Percentiles rank a stretch among this genome's conserved stretches.
Conservation (phyloP, 2,113 vertebrate genomes). For the Toxotes chatareus region DNA sequence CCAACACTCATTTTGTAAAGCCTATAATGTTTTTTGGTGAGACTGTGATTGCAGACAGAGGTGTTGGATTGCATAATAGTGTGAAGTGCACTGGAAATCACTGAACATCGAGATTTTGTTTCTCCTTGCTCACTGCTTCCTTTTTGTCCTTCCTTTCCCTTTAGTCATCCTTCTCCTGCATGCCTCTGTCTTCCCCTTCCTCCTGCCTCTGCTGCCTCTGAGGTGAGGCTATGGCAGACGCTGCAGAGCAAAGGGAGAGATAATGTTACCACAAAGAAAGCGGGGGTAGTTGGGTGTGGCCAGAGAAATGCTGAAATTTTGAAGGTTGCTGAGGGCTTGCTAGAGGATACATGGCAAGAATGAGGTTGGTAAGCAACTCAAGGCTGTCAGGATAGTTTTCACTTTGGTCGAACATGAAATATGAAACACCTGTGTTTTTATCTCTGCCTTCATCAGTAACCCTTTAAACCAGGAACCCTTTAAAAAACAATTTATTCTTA, state of each 20-base stretch:
- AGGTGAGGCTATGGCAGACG: slow-evolving; percentile 4
- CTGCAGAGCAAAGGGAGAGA: slow-evolving; percentile 30
- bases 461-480: neutral
- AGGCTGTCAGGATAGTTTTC: neutral
- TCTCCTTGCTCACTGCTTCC: slow-evolving; percentile 27
- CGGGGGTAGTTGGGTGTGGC: slow-evolving; percentile 35
- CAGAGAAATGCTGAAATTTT: neutral
- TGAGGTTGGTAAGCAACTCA: slow-evolving; percentile 2
- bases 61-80: slow-evolving; percentile 36
- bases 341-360: slow-evolving; percentile 5
- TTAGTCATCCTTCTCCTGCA: slow-evolving; percentile 35
- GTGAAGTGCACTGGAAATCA: slow-evolving; percentile 22
- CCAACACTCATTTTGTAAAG: neutral
- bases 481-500: neutral
- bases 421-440: neutral
- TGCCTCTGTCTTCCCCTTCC: slow-evolving; percentile 10
- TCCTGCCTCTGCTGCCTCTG: slow-evolving; percentile 5
- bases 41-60: slow-evolving; percentile 12
- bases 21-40: neutral
- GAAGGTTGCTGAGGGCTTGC: slow-evolving; percentile 7
- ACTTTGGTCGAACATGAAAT: neutral
- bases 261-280: slow-evolving; percentile 33
- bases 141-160: slow-evolving; percentile 20
- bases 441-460: neutral
- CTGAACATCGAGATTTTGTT: slow-evolving; percentile 15